Evolutionary conservation across 2,113 vertebrate species (phyloP), one percentile per base, ranked within the genome.

Genomic region (Cololabis saira): DNA sequence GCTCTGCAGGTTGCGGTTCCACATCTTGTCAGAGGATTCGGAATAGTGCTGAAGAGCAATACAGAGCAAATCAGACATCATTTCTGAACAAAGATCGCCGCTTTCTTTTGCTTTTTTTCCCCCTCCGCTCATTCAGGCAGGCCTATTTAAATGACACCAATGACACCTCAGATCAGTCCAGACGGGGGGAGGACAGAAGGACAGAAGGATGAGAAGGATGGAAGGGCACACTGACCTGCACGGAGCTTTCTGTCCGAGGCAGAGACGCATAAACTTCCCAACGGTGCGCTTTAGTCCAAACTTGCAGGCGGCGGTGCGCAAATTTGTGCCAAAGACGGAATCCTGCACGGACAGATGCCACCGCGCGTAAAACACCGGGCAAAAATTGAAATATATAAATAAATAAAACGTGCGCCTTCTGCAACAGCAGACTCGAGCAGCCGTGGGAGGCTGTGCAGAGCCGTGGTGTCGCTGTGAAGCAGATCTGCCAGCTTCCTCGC

Each of bases 251-350:
- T 15, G 62, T 83, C 82, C 67, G 78, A 67, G 62, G 51, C 68
- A 41, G 33, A 7, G 33, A 11, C 33, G 10, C 59, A 48, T 61
- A 82, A 90, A 90, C 84, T 90, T 88, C 86, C 86, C 86, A 82
- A 76, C 78, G 56, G 68, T 64, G 84, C 80, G 86, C 78, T 72
- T 71, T 73, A 83, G 63, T 85, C 85, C 88, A 85, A 90, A 90
- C 86, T 90, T 85, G 41, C 61, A 57, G 51, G 71, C 56, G 44
- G 63, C 64, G 12, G 71, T 1, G 58, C 43, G 51, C 59, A 61
- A 53, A 61, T 63, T 54, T 42, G n/a, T n/a, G 54, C 51, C 59
- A 61, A 67, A 45, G 61, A 24, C 37, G 49, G n/a, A n/a, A 68
- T 62, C 74, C 55, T 71, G 52, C 61, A 18, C 50, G 10, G 7